Conservation (phyloP, 2,888 invertebrate species). For the Agrotis exclamationis region DNA sequence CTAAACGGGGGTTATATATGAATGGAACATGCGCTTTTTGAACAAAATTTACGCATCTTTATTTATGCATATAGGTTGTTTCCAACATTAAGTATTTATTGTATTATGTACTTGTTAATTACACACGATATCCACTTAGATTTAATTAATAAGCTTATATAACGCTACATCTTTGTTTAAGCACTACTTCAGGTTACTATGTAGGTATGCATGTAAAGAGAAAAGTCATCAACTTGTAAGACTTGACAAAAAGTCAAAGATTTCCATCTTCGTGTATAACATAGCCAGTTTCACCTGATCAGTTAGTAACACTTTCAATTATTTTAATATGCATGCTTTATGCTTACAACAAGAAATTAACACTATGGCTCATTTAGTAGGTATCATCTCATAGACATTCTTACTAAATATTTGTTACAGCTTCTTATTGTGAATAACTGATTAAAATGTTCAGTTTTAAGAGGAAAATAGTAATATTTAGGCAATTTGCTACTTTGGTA, state of each 20-base stretch:
- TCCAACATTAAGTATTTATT: constrained; percentile 27
- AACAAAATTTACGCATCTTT: constrained; percentile 27
- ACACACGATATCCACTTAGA: constrained; percentile 16
- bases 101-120: constrained; percentile 27
- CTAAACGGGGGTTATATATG: constrained; percentile 55
- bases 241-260: not conserved
- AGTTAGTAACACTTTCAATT: not conserved
- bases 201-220: constrained; percentile 28
- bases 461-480: constrained; percentile 6
- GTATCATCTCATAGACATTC: constrained; percentile 29
- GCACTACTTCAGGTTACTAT: constrained; percentile 7
- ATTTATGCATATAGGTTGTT: constrained; percentile 27
- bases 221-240: not conserved
- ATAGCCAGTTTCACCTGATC: not conserved
- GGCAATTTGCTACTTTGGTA: constrained; percentile 27
- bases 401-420: constrained; percentile 37
- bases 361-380: constrained; percentile 16
- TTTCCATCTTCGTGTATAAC: not conserved
- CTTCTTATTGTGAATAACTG: constrained; percentile 50
- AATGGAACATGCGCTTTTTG: constrained; percentile 57
- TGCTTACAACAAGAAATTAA: constrained; percentile 34
- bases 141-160: constrained; percentile 38
- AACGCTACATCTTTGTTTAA: constrained; percentile 23
- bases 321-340: constrained; percentile 41
- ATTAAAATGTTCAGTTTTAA: constrained; percentile 28